These are phyloP conservation scores for Poeciliopsis presidionis DNA, from an alignment of 2,797 vertebrate genomes.

Conservation along the genomic window DNA sequence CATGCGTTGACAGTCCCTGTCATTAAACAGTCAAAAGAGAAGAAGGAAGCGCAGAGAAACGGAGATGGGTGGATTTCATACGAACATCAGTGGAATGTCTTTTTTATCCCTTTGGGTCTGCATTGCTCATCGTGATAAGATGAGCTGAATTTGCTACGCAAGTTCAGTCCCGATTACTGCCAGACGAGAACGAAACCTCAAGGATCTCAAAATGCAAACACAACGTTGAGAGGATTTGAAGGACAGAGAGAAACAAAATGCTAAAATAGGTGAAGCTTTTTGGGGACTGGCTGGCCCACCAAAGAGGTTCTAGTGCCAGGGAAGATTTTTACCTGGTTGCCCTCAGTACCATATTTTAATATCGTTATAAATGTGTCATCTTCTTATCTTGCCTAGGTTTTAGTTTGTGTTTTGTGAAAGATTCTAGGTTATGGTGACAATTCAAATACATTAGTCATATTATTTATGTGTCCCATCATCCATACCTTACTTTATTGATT, in stretches of 20 bases:
- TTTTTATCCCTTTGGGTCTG: neutral
- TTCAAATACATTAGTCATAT: neutral
- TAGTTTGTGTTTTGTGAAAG: neutral
- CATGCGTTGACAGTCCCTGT: conserved; percentile 49
- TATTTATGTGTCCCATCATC: neutral
- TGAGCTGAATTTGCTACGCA: neutral
- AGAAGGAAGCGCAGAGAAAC: conserved; percentile 15
- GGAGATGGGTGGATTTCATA: neutral
- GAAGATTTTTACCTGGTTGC: no score
- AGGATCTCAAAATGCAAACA: neutral
- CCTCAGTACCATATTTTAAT: neutral
- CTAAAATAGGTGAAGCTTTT: neutral
- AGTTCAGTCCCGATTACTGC: neutral
- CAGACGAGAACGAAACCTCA: neutral
- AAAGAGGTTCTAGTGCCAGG: neutral
- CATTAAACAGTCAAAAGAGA: conserved; percentile 33
- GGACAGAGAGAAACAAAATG: neutral
- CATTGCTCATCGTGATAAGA: neutral
- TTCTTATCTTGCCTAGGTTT: neutral
- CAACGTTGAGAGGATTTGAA: neutral
- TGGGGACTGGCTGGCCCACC: neutral
- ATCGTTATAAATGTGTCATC: neutral
- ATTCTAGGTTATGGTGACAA: neutral
- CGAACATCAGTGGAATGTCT: neutral
- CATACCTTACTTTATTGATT: neutral